Percentiles rank a stretch among this genome's conserved stretches.
Conservation (phyloP, 2,113 vertebrate species). For the Tursiops truncatus region DNA sequence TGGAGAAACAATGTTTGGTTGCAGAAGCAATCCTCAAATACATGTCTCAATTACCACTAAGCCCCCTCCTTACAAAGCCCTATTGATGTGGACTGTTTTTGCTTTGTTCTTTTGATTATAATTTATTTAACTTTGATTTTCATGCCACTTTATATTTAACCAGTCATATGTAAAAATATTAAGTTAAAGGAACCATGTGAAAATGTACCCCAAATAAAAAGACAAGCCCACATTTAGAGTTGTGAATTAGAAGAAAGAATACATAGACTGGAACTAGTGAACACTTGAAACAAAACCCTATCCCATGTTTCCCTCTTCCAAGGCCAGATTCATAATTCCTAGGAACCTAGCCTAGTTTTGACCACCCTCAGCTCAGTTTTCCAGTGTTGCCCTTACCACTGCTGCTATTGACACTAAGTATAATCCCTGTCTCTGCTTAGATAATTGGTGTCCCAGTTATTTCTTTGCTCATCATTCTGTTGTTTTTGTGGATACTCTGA, state of each 20-base stretch:
- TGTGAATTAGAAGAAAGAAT: conserved; percentile 5
- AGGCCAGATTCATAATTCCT: not conserved
- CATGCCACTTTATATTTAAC: conserved; percentile 13
- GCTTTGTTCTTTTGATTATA: conserved; percentile 17
- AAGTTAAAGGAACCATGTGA: not conserved
- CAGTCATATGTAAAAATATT: not conserved
- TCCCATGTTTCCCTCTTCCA: not conserved
- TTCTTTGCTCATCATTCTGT: conserved; percentile 19
- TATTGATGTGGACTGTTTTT: not conserved
- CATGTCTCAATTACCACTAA: not conserved
- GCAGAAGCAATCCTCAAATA: conserved; percentile 15
- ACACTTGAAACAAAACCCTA: not conserved
- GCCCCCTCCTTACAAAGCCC: not conserved
- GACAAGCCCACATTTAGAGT: not conserved
- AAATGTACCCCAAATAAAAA: not conserved
- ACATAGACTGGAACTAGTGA: not conserved
- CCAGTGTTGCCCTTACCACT: not conserved
- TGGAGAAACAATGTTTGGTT: not conserved
- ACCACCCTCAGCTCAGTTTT: not conserved
- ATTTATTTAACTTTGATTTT: conserved; percentile 49
- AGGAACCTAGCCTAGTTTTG: not conserved
- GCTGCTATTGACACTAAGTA: not conserved
- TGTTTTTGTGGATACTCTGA: not conserved
- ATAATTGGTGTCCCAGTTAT: not conserved
- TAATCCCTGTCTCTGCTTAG: not conserved